phyloP scores from a whole-genome alignment of 2,888 invertebrate species.

The Stenodera caucasica region DNA sequence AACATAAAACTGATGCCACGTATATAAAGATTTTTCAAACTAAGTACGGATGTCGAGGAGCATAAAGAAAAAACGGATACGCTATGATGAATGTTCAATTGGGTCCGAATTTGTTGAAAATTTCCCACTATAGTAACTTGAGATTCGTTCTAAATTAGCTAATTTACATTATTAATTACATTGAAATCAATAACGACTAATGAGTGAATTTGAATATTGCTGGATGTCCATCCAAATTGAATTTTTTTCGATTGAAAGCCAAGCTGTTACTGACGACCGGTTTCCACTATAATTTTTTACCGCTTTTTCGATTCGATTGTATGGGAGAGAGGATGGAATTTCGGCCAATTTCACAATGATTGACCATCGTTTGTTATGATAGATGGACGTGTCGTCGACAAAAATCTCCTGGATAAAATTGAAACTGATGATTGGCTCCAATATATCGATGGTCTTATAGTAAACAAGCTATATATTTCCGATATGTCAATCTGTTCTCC shows the following conservation, averaged over 20 bases:
- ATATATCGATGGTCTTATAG: constrained; percentile 4
- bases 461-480: constrained; percentile 16
- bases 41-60: neutral
- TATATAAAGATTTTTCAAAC: neutral
- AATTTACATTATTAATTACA: too few species aligned
- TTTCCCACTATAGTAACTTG: too few species aligned
- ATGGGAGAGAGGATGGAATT: neutral
- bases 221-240: too few species aligned
- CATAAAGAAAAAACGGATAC: neutral
- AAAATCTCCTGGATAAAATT: neutral
- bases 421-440: neutral
- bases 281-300: too few species aligned
- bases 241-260: too few species aligned
- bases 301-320: too few species aligned
- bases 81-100: too few species aligned
- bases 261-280: constrained; percentile 2
- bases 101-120: too few species aligned
- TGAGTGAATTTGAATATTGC: too few species aligned
- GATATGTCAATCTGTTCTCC: constrained; percentile 10
- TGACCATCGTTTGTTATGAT: constrained; percentile 1
- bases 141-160: too few species aligned
- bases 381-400: neutral
- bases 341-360: neutral
- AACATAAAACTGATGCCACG: neutral
- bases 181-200: too few species aligned